Conservation (phyloP, 2,797 vertebrate genomes). For the Chloroceryle amazona region DNA sequence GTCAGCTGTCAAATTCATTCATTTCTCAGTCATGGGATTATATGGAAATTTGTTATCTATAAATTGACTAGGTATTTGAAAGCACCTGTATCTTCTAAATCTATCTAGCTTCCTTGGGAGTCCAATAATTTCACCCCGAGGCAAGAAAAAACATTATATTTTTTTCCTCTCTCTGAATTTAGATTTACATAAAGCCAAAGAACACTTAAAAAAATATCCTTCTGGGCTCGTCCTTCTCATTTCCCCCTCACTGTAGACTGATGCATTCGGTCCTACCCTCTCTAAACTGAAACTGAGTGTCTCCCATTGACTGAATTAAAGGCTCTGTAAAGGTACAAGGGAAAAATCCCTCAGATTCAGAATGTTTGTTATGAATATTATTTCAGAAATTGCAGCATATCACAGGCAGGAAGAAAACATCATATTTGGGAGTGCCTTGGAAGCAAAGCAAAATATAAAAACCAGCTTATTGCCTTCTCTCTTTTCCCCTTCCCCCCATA, state of each 20-base stretch:
- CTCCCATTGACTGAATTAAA: background rate
- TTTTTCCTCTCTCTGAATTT: background rate
- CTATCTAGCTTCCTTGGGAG: slow-evolving; percentile 11
- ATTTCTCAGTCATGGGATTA: slow-evolving; percentile 39
- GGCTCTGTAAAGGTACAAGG: background rate
- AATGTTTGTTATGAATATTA: background rate
- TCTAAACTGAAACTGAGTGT: background rate
- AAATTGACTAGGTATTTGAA: slow-evolving; percentile 40
- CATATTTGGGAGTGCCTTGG: background rate
- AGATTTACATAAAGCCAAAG: slow-evolving; percentile 28
- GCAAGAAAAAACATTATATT: background rate
- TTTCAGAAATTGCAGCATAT: background rate
- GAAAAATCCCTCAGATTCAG: background rate
- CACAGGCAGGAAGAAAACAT: background rate
- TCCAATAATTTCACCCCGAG: slow-evolving; percentile 22
- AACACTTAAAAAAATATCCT: background rate
- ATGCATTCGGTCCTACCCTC: background rate
- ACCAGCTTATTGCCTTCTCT: background rate
- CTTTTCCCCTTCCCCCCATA: background rate
- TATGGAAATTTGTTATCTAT: slow-evolving; percentile 36
- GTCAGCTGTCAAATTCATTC: background rate
- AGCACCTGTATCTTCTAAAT: slow-evolving; percentile 15
- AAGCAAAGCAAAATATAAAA: background rate
- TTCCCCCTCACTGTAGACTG: rapidly evolving
- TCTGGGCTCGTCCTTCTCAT: background rate